Evolutionary conservation across 2,113 vertebrate genomes (phyloP), one percentile per base, ranked within the genome.

Genomic region (Zonotrichia leucophrys): DNA sequence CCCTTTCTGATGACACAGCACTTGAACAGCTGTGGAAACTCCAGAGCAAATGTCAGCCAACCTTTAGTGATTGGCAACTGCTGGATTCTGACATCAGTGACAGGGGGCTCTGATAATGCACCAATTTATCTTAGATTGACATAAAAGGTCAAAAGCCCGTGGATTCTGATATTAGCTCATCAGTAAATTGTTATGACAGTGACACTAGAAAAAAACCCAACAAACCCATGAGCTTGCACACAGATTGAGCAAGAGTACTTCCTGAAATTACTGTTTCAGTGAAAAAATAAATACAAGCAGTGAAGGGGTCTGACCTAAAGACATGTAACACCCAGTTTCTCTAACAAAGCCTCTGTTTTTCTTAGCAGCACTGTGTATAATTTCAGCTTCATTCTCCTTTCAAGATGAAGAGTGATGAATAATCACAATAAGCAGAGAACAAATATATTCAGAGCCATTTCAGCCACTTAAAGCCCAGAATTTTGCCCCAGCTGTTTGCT

Each of bases 401-500:
- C 52, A 84, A 78, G 74, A 90, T 42, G 41, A 37, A 89, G 58
- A 72, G 60, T 42, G 47, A 89, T 75, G 60, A 35, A 87, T 74
- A 78, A 82, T 62, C 39, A 46, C 76, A 87, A 39, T 5, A 11
- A 92, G 56, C 10, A 87, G 83, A 75, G 55, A 92, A 64, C 18
- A 86, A 56, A 81, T 50, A 63, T 5, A 89, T 89, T 89, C 83
- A 66, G 39, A 94, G 42, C 46, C 64, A 87, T 91, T 95, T 87
- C 87, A 95, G 64, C 60, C 73, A 89, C 52, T 89, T 81, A 78
- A 74, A 90, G 56, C 22, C 12, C 46, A 86, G 79, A 90, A 67
- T 92, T 96, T 91, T 91, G 60, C 63, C 77, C 73, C 73, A 74
- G 83, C 59, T 95, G 63, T 94, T 96, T 95, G 83, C 83, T 95